A percentile compares a stretch with the other conserved stretches of the same genome.
These are phyloP conservation scores for Vulpes lagopus DNA, from an alignment of 2,113 vertebrate species.

Conservation along the genomic window DNA sequence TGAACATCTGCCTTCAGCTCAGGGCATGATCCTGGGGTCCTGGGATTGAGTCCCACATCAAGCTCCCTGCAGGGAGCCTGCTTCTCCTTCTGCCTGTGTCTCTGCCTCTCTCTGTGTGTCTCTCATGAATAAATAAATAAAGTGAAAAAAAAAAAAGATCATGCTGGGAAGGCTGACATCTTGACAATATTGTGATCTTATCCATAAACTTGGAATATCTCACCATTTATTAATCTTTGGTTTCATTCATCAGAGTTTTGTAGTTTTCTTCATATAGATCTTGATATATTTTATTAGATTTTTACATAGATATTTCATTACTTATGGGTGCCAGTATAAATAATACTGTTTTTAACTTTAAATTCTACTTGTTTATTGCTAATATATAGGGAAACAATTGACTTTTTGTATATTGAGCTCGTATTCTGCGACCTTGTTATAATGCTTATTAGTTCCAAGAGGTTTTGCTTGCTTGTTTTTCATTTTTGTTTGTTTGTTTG, in stretches of 20 bases:
- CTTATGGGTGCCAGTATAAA: neutral
- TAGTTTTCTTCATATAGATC: neutral
- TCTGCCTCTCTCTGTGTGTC: no score
- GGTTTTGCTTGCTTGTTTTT: neutral
- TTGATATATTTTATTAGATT: neutral
- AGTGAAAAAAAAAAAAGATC: no score
- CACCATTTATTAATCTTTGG: neutral
- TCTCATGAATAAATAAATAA: no score
- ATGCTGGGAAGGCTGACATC: neutral
- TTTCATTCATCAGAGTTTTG: neutral
- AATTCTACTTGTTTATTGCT: neutral
- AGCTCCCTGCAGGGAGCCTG: no score
- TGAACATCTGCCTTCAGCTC: no score
- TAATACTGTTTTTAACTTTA: neutral
- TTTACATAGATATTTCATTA: neutral
- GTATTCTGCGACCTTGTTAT: neutral
- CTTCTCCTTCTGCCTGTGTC: no score
- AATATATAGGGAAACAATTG: neutral
- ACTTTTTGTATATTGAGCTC: neutral
- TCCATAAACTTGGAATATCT: neutral
- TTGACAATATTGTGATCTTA: neutral
- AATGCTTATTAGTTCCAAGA: neutral
- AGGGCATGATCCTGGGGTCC: no score
- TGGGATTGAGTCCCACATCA: no score
- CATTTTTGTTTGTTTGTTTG: neutral